These are phyloP conservation scores for Cardinalis cardinalis DNA, from an alignment of 2,113 vertebrate species.

Conservation along the genomic window DNA sequence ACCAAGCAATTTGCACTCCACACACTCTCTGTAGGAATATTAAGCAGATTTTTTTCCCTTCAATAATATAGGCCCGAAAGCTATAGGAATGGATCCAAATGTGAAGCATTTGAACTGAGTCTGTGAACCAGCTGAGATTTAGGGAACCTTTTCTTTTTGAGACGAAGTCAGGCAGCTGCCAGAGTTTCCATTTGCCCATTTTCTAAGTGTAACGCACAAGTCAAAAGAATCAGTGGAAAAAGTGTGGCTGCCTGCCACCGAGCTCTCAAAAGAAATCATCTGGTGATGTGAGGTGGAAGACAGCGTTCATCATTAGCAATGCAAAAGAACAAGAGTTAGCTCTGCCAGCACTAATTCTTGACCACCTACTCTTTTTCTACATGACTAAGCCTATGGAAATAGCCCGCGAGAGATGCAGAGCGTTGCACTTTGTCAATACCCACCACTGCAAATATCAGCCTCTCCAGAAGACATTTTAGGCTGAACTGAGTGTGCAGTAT, in stretches of 20 bases:
- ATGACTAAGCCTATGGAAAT: constrained; percentile 55
- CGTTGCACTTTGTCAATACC: not conserved
- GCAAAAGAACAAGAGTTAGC: constrained; percentile 47
- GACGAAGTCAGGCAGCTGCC: constrained; percentile 64
- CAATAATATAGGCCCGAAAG: constrained; percentile 43
- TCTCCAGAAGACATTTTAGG: not conserved
- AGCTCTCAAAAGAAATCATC: constrained; percentile 63
- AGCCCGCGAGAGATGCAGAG: not conserved
- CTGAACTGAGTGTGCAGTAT: not conserved
- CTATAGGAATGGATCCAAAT: constrained; percentile 57
- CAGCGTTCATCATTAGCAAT: constrained; percentile 44
- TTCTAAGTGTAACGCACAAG: constrained; percentile 52
- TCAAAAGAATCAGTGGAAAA: constrained; percentile 55
- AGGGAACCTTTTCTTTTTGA: constrained; percentile 49
- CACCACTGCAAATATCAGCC: not conserved
- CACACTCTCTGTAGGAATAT: constrained; percentile 25
- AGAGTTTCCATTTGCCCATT: constrained; percentile 62
- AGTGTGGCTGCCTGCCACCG: constrained; percentile 50
- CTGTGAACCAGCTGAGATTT: constrained; percentile 61
- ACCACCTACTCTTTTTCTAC: constrained; percentile 52
- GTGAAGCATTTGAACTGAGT: constrained; percentile 28
- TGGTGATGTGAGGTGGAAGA: constrained; percentile 52
- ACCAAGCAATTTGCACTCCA: not conserved
- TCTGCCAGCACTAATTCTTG: constrained; percentile 45
- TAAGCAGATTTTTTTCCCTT: constrained; percentile 35